Evolutionary conservation across 2,113 vertebrate species (phyloP).

Genomic region (Dicrurus megarhynchus): DNA sequence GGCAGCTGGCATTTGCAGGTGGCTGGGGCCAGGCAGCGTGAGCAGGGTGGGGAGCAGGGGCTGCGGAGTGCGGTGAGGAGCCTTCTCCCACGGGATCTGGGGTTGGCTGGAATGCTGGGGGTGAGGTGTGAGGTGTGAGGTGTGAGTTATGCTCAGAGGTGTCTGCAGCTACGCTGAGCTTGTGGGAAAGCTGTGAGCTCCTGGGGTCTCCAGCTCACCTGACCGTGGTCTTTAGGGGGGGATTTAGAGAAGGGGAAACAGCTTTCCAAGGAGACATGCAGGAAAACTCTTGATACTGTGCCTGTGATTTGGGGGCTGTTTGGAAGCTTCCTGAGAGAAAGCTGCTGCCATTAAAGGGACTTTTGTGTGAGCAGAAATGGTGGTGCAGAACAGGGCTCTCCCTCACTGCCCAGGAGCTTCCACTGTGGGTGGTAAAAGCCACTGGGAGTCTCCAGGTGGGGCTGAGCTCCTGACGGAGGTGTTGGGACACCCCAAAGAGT

Average conservation of each 20-base stretch:
- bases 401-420: not conserved
- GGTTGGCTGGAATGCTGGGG: not conserved
- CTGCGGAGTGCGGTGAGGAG: fast-evolving
- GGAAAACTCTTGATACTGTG: not conserved
- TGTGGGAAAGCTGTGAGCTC: not conserved
- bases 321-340: not conserved
- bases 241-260: not conserved
- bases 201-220: not conserved
- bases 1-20: not conserved
- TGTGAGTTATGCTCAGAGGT: not conserved
- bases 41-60: not conserved
- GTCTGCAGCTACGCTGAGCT: not conserved
- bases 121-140: not conserved
- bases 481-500: not conserved
- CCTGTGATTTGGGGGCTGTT: not conserved
- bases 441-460: not conserved
- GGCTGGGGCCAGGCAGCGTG: fast-evolving
- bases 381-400: not conserved
- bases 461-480: not conserved
- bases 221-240: fast-evolving
- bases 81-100: fast-evolving
- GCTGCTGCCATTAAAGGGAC: not conserved
- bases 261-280: not conserved
- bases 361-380: not conserved
- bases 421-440: not conserved